phyloP scores from a whole-genome alignment of 1,140 invertebrate genomes.

The Bombus huntii region DNA sequence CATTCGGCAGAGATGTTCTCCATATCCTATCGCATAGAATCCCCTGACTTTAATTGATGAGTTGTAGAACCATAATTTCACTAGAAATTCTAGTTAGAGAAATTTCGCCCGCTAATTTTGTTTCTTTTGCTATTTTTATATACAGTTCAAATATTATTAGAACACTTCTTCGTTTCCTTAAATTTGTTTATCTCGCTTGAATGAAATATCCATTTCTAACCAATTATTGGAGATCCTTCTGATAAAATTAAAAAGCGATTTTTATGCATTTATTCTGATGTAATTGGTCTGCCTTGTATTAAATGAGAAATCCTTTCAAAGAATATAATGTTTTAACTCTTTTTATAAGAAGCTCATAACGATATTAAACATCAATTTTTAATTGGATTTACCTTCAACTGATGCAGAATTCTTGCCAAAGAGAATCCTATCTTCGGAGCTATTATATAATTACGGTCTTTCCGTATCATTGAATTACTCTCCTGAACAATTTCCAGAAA shows the following conservation, averaged over 20 bases:
- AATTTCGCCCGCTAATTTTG: neutral
- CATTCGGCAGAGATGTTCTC: neutral
- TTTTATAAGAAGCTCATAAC: neutral
- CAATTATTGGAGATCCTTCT: neutral
- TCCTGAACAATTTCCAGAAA: neutral
- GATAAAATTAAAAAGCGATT: neutral
- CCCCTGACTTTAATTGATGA: constrained; percentile 25
- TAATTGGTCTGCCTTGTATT: neutral
- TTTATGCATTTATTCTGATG: neutral
- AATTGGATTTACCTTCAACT: neutral
- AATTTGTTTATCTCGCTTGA: neutral
- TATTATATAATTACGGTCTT: no score
- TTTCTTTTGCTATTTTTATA: no score
- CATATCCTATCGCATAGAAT: neutral
- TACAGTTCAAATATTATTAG: no score
- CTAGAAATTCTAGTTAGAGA: neutral
- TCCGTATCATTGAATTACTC: neutral
- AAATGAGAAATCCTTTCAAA: neutral
- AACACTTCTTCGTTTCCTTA: no score
- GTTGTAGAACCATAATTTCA: neutral
- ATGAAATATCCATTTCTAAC: neutral
- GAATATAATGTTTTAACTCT: neutral
- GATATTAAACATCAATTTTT: neutral
- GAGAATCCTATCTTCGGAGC: no score
- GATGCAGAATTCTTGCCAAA: no score